Base-by-base conservation (phyloP, 2,888 invertebrate genomes). In the Branchipolynoe longqiensis region DNA sequence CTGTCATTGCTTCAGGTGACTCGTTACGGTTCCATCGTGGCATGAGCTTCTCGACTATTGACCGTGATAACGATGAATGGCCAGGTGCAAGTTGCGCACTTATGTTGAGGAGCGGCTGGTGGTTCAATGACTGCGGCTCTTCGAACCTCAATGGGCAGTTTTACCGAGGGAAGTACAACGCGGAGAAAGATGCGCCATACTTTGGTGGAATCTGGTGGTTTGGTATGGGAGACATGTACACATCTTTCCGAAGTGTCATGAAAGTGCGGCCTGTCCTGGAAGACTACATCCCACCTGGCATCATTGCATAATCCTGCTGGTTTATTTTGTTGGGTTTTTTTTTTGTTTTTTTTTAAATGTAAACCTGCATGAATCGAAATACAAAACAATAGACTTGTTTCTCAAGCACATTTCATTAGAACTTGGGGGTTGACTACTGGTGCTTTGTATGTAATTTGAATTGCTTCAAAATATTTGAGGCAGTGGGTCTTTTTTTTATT, bases 121-220 rank as follows among this genome's bases (percentile, higher is more conserved):
- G 82, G 82, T 82, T 82, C 59, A 38, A 25, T 40, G 58, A 62
- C 59, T 82, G 82, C 25, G 82, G 38, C 59, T 59, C 58, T 38
- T 58, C 59, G n/a, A 82, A 82, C 82, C 82, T 82, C 58, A 82
- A 82, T 38, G 82, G 82, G 1, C 58, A 59, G 40, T 82, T 69
- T n/a, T 69, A 69, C 38, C 69, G 69, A 1, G 69, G 69, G 1
- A 2, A 69, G 36, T 62, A 31, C 36, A 25, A 69, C 69, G 22
- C 69, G 38, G 69, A 1, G 22, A 33, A 38, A 14, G 36, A 69
- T 38, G 12, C 36, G 18, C 69, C 69, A 1, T 69, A 69, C 69
- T 8, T 33, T 22, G 69, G 69, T n/a, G 69, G 69, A 33, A 69
- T 69, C 69, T 69, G 69, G 69, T 69, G 69, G 69, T 69, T 69